Conservation (phyloP, 1,140 invertebrate species). For the Telenomus remus region DNA sequence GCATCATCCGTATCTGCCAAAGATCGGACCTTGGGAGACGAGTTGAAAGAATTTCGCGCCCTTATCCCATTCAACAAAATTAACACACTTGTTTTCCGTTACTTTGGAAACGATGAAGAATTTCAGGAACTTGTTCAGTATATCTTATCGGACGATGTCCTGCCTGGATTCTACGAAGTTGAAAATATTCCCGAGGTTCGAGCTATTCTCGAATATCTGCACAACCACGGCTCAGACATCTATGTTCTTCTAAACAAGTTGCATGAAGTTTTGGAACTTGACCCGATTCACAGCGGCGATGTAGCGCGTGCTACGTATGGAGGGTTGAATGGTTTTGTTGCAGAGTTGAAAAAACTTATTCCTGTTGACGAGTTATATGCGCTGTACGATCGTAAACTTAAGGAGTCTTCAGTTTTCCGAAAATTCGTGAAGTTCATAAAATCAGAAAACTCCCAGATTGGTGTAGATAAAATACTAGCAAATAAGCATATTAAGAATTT, state of each 20-base stretch:
- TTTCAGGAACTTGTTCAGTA: slow-evolving; percentile 45
- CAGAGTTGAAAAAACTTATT: slow-evolving; percentile 57
- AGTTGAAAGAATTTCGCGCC: slow-evolving; percentile 34
- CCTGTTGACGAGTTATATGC: slow-evolving; percentile 54
- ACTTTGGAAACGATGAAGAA: slow-evolving; percentile 25
- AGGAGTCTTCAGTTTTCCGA: slow-evolving; percentile 54
- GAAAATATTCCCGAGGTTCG: slow-evolving; percentile 37
- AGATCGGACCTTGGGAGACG: slow-evolving; percentile 25
- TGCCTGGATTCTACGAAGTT: slow-evolving; percentile 32
- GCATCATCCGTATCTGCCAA: slow-evolving; percentile 2
- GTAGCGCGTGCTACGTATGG: background rate
- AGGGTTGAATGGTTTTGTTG: slow-evolving; percentile 58
- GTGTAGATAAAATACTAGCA: slow-evolving; percentile 46
- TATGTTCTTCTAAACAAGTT: slow-evolving; percentile 35
- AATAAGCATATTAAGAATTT: slow-evolving; percentile 56
- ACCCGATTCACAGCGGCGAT: slow-evolving; percentile 4
- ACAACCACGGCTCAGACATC: slow-evolving; percentile 41
- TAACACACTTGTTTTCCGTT: slow-evolving; percentile 6
- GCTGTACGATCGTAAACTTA: slow-evolving; percentile 63
- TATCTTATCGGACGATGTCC: slow-evolving; percentile 27
- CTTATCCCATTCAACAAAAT: slow-evolving; percentile 36
- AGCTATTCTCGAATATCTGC: slow-evolving; percentile 33
- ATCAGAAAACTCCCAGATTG: slow-evolving; percentile 50
- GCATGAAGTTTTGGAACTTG: slow-evolving; percentile 23
- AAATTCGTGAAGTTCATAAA: slow-evolving; percentile 54